Percentiles rank a stretch among this genome's conserved stretches.
phyloP scores from a whole-genome alignment of 2,797 vertebrate genomes.

The Tenualosa thibaudeaui region DNA sequence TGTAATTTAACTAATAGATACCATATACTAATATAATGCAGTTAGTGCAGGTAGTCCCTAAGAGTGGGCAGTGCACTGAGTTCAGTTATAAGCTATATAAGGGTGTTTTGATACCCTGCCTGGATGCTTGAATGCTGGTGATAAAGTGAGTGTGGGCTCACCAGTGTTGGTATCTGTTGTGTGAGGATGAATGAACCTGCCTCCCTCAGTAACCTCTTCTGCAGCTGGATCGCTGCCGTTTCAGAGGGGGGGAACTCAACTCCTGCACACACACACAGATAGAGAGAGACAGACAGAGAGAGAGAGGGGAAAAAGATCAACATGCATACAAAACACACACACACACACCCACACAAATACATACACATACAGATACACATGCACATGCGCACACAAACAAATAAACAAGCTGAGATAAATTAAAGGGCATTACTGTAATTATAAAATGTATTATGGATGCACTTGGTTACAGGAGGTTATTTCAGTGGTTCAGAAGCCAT shows the following conservation, averaged over 20 bases:
- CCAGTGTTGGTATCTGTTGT: constrained; percentile 79
- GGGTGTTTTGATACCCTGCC: too few relatives aligned
- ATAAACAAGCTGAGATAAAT: too few relatives aligned
- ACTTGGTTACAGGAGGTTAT: neutral
- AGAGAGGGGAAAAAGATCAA: too few relatives aligned
- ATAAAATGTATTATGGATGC: neutral
- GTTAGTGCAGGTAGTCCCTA: too few relatives aligned
- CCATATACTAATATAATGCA: too few relatives aligned
- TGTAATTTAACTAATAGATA: too few relatives aligned
- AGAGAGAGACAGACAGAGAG: neutral
- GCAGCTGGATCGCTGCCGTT: constrained; percentile 59
- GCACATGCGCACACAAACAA: neutral
- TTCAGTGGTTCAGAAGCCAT: neutral
- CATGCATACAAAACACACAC: neutral
- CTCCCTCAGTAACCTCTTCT: constrained; percentile 75
- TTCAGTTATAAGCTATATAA: too few relatives aligned
- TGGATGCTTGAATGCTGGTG: neutral
- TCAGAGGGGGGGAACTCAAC: constrained; percentile 71
- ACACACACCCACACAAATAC: neutral
- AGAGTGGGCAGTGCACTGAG: too few relatives aligned
- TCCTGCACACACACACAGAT: constrained; percentile 57
- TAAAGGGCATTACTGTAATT: too few relatives aligned
- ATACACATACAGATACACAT: neutral
- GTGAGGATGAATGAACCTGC: constrained; percentile 75
- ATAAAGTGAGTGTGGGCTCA: constrained; percentile 61